These are phyloP conservation scores for Calcarius ornatus DNA, from an alignment of 2,113 vertebrate genomes.

Conservation along the genomic window DNA sequence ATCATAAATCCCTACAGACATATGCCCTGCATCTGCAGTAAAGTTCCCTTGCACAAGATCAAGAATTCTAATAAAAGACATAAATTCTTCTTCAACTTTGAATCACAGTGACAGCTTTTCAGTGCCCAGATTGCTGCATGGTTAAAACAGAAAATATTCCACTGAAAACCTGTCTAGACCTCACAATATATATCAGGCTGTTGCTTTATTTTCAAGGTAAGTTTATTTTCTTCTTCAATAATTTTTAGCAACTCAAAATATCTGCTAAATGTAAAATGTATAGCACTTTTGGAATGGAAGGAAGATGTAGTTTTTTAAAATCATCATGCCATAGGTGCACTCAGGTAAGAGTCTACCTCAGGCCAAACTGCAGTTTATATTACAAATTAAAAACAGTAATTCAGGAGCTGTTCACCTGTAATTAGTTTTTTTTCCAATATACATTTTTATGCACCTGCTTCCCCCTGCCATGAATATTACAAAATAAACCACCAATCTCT, in stretches of 20 bases:
- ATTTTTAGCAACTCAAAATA: conserved; percentile 53
- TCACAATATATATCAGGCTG: conserved; percentile 49
- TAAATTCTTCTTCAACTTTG: conserved; percentile 7
- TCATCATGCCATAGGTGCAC: background rate
- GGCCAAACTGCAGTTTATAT: conserved; percentile 34
- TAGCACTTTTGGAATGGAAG: conserved; percentile 45
- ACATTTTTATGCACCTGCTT: background rate
- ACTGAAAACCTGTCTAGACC: conserved; percentile 25
- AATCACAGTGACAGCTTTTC: background rate
- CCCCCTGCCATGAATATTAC: background rate
- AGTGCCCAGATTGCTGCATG: background rate
- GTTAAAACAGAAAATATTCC: background rate
- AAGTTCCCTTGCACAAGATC: conserved; percentile 13
- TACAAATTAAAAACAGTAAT: background rate
- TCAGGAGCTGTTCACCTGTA: background rate
- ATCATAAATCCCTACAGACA: background rate
- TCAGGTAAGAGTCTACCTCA: conserved; percentile 39
- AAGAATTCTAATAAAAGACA: conserved; percentile 25
- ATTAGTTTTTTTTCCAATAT: background rate
- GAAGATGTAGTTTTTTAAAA: conserved; percentile 53
- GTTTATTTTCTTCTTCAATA: conserved; percentile 56
- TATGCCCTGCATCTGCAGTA: background rate
- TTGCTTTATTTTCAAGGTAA: conserved; percentile 41
- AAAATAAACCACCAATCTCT: background rate
- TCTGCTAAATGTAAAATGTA: conserved; percentile 28